Evolutionary conservation across 1,140 invertebrate species (phyloP).

Genomic region (Drosophila ambigua): DNA sequence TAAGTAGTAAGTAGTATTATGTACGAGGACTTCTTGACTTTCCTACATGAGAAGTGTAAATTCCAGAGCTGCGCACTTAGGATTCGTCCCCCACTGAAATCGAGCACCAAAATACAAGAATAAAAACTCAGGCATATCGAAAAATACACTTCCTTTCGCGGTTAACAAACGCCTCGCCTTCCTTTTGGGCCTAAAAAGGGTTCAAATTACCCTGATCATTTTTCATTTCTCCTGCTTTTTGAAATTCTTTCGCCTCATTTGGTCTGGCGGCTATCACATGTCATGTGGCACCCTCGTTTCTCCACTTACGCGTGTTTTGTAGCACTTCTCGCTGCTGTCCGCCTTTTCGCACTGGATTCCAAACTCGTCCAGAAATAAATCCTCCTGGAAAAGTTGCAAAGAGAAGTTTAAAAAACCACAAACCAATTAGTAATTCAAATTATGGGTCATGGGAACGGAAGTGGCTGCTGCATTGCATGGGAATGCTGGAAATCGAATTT

Average conservation of each 20-base stretch:
- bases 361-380: slow-evolving; percentile 75
- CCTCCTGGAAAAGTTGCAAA: slow-evolving; percentile 65
- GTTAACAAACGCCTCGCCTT: too few relatives aligned
- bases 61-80: too few relatives aligned
- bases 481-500: background rate
- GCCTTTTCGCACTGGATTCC: slow-evolving; percentile 71
- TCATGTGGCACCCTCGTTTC: too few relatives aligned
- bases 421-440: slow-evolving; percentile 21
- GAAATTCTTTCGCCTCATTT: slow-evolving; percentile 1
- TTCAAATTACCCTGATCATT: too few relatives aligned
- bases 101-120: too few relatives aligned
- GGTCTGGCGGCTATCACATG: slow-evolving; percentile 1
- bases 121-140: too few relatives aligned
- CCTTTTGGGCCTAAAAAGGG: too few relatives aligned
- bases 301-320: slow-evolving; percentile 68
- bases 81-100: too few relatives aligned
- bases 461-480: slow-evolving; percentile 19
- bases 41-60: too few relatives aligned
- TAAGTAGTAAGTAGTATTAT: too few relatives aligned
- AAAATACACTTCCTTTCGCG: too few relatives aligned
- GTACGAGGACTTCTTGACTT: too few relatives aligned
- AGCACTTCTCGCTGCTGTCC: slow-evolving; percentile 72
- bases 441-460: slow-evolving; percentile 38
- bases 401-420: slow-evolving; percentile 17
- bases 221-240: background rate